Conservation (phyloP, 1,140 invertebrate genomes). For the Drosophila lacteicornis region DNA sequence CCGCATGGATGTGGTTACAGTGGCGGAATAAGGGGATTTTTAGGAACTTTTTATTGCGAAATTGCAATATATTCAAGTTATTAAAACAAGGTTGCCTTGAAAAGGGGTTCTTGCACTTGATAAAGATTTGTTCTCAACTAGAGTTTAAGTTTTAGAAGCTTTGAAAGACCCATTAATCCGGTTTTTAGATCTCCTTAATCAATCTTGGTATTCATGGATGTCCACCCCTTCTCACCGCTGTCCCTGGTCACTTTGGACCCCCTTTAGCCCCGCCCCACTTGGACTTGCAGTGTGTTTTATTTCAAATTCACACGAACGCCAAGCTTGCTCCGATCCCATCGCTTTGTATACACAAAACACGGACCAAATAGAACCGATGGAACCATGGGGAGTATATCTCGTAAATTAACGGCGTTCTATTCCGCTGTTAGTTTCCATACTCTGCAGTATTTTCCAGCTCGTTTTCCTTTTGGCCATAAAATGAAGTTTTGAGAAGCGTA, state of each 20-base stretch:
- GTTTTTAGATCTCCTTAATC: neutral
- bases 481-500: slow-evolving; percentile 83
- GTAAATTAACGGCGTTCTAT: slow-evolving; percentile 82
- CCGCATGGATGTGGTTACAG: neutral
- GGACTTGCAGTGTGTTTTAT: slow-evolving; percentile 70
- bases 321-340: slow-evolving; percentile 12
- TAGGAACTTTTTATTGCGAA: too few species aligned
- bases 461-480: slow-evolving; percentile 65
- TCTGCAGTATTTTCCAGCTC: slow-evolving; percentile 15
- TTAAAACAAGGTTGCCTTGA: neutral
- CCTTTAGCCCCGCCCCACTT: neutral
- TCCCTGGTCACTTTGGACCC: slow-evolving; percentile 15
- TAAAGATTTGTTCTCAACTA: neutral
- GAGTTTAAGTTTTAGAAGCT: too few species aligned
- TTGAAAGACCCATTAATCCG: neutral
- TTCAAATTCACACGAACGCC: slow-evolving; percentile 74
- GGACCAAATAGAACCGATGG: slow-evolving; percentile 50
- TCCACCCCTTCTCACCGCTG: neutral
- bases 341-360: slow-evolving; percentile 65
- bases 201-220: neutral
- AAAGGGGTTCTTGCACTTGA: neutral
- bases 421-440: slow-evolving; percentile 36
- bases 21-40: neutral
- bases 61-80: neutral
- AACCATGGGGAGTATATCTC: slow-evolving; percentile 82